Evolutionary conservation across 1,140 invertebrate species (phyloP), one percentile per base, ranked within the genome.

Genomic region (Musca vetustissima): DNA sequence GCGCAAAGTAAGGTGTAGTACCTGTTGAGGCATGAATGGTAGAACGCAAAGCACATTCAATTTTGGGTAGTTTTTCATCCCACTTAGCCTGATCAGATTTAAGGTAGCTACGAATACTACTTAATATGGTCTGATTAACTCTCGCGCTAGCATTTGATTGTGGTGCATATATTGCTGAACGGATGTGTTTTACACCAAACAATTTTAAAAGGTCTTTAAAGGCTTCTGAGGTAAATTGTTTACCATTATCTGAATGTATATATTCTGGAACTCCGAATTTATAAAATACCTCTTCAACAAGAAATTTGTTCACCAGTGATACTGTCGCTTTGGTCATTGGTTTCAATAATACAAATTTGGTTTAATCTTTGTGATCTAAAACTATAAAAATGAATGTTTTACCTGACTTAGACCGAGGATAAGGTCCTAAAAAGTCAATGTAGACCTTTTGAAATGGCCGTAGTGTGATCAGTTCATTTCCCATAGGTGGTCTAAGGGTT

Each of bases 311-410:
- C n/a, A 72, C 66, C 0, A 55, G 52, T 4, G 66, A 57, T 1
- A 70, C 68, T n/a, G 69, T 70, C 4, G 69, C 57, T 7, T 69
- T 73, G 21, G 55, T 53, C 11, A 73, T 64, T 13, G 70, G 28
- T 32, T 64, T 72, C 2, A 73, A 11, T 32, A 73, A 73, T 1
- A 66, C 57, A 71, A 73, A 70, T 48, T 73, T 71, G 1, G 70
- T 43, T 13, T n/a, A n/a, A n/a, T n/a, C n/a, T n/a, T 69, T 55
- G 47, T 70, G 70, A 17, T 73, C 70, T 4, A 71, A 15, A 1
- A 71, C 67, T 1, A 73, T 24, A 71, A 67, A 67, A 43, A 73
- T 70, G 1, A 53, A 65, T 1, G 59, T 57, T 55, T 73, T 68
- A 7, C 70, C 72, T 8, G 28, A 47, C 24, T 52, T 67, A 13